A percentile compares a stretch with the other conserved stretches of the same genome.
Conservation (phyloP, 2,797 vertebrate genomes). For the Chelidonichthys spinosus region DNA sequence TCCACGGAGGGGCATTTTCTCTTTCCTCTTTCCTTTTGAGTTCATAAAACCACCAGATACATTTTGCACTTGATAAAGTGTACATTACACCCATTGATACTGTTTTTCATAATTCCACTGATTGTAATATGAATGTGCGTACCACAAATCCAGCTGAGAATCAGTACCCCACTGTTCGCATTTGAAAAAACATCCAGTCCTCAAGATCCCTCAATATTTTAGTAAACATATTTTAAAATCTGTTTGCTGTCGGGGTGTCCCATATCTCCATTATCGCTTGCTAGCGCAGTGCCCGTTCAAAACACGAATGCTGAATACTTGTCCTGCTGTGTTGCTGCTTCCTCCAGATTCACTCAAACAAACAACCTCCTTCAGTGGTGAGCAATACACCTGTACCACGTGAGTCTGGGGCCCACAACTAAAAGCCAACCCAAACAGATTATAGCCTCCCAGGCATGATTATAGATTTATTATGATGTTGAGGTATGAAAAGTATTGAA, state of each 20-base stretch:
- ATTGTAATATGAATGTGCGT: neutral
- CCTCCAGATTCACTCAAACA: too few relatives aligned
- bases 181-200: neutral
- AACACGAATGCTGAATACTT: too few relatives aligned
- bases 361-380: too few relatives aligned
- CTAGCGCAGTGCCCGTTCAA: too few relatives aligned
- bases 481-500: too few relatives aligned
- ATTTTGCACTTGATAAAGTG: neutral
- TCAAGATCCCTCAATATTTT: neutral
- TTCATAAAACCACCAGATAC: slow-evolving; percentile 15
- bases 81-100: neutral
- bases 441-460: too few relatives aligned
- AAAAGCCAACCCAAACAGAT: too few relatives aligned
- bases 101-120: neutral
- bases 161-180: neutral
- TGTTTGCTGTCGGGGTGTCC: neutral
- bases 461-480: too few relatives aligned
- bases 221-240: neutral
- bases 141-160: neutral
- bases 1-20: slow-evolving; percentile 19
- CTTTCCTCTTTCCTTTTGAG: neutral
- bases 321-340: too few relatives aligned
- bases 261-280: neutral
- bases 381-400: too few relatives aligned
- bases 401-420: too few relatives aligned